Base-by-base conservation (phyloP, 2,888 invertebrate species). In the Conus canariensis region DNA sequence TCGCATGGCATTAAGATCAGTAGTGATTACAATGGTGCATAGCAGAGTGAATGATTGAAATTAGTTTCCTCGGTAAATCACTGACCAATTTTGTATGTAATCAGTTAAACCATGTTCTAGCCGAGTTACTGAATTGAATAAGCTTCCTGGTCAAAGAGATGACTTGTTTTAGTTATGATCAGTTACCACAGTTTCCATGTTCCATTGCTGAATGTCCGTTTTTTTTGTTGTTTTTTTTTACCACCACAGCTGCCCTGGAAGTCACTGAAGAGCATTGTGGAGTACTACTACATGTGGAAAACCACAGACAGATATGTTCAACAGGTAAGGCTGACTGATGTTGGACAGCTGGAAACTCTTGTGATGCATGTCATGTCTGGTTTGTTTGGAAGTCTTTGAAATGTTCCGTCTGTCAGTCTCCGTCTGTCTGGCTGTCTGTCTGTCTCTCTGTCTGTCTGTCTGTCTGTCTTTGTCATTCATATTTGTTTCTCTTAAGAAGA, bases 221-320 rank as follows among this genome's bases (percentile, higher is more conserved):
- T 80, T 30, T 80, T 25, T 25, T 3, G 9, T 77, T 30, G 9
- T 10, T 77, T 30, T 30, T 56, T 10, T 25, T 83, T 0, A 2
- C 82, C 19, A 22, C 22, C 96, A 58, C 96, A 98, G 98, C 97
- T 99, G 96, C 99, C 99, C 86, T 99, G 99, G 99, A 99, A 99
- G 97, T 98, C 99, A 93, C 97, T 99, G 95, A 99, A 99, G 96
- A 99, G 99, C 96, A 98, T 99, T 93, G 98, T 99, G 95, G 99
- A 99, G 97, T 99, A 99, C 97, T 99, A 99, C 97, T 99, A 99
- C 97, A 99, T 99, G 99, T 99, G 99, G 99, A 99, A 99, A 97
- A 99, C 99, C 94, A 99, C 99, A 92, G 99, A 99, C 97, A 98
- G 99, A 96, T 99, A 99, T 97, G 99, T 99, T 93, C 99, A 99